Conservation (phyloP, 2,113 vertebrate species). For the Gymnorhina tibicen region DNA sequence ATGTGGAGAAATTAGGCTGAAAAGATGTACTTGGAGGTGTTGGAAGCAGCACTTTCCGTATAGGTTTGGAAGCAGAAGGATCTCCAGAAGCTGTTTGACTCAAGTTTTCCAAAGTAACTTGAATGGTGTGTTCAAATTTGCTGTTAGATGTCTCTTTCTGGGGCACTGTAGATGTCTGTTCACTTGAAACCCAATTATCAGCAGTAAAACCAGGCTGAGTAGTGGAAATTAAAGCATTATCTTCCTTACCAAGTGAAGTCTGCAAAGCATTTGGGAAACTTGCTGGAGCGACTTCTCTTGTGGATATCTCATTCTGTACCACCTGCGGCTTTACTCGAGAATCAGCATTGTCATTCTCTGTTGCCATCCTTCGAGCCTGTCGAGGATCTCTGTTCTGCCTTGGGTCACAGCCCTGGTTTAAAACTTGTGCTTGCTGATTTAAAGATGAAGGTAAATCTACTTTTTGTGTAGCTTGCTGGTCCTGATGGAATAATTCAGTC, state of each 20-base stretch:
- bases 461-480: constrained; percentile 77
- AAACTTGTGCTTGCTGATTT: constrained; percentile 60
- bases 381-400: constrained; percentile 88
- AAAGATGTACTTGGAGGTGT: constrained; percentile 74
- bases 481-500: constrained; percentile 77
- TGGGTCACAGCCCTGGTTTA: constrained; percentile 80
- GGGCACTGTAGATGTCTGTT: background rate
- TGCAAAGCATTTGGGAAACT: constrained; percentile 15
- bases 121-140: background rate
- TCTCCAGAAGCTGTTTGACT: constrained; percentile 48
- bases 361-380: constrained; percentile 71
- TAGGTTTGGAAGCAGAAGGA: constrained; percentile 56
- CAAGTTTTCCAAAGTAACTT: constrained; percentile 12
- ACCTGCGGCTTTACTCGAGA: background rate
- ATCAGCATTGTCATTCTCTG: constrained; percentile 54
- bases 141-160: constrained; percentile 50
- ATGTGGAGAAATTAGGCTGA: constrained; percentile 54
- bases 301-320: background rate
- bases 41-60: constrained; percentile 76
- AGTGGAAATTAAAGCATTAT: background rate
- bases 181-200: constrained; percentile 53
- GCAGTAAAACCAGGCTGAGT: background rate
- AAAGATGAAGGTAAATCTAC: constrained; percentile 54
- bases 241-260: constrained; percentile 17
- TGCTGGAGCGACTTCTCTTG: background rate